Evolutionary conservation across 2,888 invertebrate species (phyloP).

Genomic region (Agriopis marginaria): DNA sequence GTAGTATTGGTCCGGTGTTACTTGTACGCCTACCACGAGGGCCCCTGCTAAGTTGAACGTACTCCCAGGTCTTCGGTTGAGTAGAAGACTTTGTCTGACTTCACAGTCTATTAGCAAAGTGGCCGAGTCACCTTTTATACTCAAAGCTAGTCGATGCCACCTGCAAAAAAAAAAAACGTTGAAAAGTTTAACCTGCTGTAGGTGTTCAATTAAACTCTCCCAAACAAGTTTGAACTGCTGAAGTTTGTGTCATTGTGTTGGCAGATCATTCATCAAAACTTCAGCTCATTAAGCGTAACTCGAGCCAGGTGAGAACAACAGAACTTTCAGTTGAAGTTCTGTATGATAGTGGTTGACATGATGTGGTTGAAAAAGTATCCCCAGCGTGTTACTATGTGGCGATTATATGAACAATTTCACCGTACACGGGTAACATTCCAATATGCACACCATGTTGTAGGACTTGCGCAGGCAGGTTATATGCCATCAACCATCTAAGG

Average conservation of each 20-base stretch:
- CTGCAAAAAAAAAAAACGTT: constrained; percentile 67
- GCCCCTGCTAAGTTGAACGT: constrained; percentile 90
- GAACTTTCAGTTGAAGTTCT: constrained; percentile 25
- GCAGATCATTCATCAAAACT: constrained; percentile 46
- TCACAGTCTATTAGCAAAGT: constrained; percentile 92
- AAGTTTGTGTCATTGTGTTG: constrained; percentile 36
- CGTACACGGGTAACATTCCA: no score
- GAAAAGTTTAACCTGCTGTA: constrained; percentile 20
- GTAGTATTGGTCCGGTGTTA: constrained; percentile 90
- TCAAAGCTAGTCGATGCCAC: constrained; percentile 94
- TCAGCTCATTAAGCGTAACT: constrained; percentile 30
- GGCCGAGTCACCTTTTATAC: constrained; percentile 92
- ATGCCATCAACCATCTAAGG: no score
- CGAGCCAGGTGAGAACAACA: constrained; percentile 33
- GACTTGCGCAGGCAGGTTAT: no score
- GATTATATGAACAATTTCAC: no score
- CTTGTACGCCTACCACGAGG: constrained; percentile 91
- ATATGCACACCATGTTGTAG: no score
- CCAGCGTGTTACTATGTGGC: background rate
- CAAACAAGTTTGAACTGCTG: constrained; percentile 28
- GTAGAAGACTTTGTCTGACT: constrained; percentile 86
- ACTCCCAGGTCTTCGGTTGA: constrained; percentile 87
- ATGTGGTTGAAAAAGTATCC: constrained; percentile 13
- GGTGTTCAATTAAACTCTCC: constrained; percentile 30
- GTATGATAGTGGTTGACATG: constrained; percentile 1